phyloP scores from a whole-genome alignment of 2,888 invertebrate species.

The Papilio elwesi region DNA sequence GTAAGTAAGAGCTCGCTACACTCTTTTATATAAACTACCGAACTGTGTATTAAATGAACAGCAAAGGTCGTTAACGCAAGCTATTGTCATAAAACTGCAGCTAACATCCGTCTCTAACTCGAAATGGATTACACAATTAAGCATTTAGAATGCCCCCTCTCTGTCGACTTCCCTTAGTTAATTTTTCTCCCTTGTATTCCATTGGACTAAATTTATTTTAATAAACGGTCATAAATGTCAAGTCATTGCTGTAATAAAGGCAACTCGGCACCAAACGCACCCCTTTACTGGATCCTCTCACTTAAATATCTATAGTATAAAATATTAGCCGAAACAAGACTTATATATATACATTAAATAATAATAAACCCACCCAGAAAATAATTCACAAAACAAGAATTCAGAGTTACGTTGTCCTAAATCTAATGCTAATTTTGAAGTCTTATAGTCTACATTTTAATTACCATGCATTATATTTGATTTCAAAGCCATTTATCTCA shows the following conservation, averaged over 20 bases:
- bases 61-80: constrained; percentile 40
- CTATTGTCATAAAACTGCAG: constrained; percentile 53
- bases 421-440: no score
- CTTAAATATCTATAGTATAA: constrained; percentile 29
- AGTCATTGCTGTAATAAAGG: constrained; percentile 77
- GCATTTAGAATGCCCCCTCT: constrained; percentile 60
- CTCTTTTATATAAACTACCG: constrained; percentile 1
- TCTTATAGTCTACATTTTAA: no score
- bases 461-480: constrained; percentile 10
- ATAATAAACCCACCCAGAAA: no score
- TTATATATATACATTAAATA: no score
- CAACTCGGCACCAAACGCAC: constrained; percentile 59
- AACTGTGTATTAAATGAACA: constrained; percentile 3
- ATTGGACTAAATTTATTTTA: constrained; percentile 72
- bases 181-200: constrained; percentile 69
- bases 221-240: constrained; percentile 79
- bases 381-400: no score
- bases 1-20: not conserved
- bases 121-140: constrained; percentile 71
- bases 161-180: constrained; percentile 65
- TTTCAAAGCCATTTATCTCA: constrained; percentile 25
- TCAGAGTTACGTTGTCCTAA: no score
- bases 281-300: constrained; percentile 53
- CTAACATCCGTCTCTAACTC: constrained; percentile 57
- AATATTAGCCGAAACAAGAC: no score